phyloP scores from a whole-genome alignment of 2,113 vertebrate genomes.

The Microtus pennsylvanicus region DNA sequence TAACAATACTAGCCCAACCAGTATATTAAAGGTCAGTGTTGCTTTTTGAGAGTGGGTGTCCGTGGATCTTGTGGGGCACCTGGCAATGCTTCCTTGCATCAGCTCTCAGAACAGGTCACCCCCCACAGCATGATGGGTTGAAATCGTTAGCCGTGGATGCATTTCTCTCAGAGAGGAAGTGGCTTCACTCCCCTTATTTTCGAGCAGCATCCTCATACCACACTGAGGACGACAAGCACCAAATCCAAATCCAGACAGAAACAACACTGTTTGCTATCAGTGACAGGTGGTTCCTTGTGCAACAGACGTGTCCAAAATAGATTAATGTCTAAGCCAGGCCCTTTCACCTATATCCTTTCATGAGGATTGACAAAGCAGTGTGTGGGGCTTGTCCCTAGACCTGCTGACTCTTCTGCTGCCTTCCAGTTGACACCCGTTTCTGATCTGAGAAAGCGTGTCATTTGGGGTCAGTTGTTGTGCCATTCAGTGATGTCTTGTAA shows the following conservation, averaged over 20 bases:
- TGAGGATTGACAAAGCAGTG: constrained; percentile 50
- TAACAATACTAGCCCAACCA: constrained; percentile 53
- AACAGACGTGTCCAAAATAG: neutral
- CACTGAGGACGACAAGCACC: neutral
- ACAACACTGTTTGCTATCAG: neutral
- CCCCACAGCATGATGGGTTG: neutral
- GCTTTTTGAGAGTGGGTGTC: neutral
- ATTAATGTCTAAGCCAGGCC: constrained; percentile 48
- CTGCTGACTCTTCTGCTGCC: constrained; percentile 61
- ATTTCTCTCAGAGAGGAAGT: constrained; percentile 9
- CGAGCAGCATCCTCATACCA: neutral
- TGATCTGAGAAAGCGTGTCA: constrained; percentile 70
- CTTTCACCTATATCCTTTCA: constrained; percentile 69
- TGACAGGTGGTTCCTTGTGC: constrained; percentile 48
- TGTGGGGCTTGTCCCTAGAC: constrained; percentile 57
- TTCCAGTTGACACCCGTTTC: constrained; percentile 68
- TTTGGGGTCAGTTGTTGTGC: constrained; percentile 66
- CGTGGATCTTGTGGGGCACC: neutral
- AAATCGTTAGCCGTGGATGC: neutral
- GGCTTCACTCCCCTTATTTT: neutral
- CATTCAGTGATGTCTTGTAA: constrained; percentile 55
- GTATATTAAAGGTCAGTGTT: constrained; percentile 67
- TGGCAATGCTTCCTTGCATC: neutral
- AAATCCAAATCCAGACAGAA: neutral
- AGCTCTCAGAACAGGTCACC: neutral